Conservation (phyloP, 2,113 vertebrate genomes). For the Aegithalos caudatus region DNA sequence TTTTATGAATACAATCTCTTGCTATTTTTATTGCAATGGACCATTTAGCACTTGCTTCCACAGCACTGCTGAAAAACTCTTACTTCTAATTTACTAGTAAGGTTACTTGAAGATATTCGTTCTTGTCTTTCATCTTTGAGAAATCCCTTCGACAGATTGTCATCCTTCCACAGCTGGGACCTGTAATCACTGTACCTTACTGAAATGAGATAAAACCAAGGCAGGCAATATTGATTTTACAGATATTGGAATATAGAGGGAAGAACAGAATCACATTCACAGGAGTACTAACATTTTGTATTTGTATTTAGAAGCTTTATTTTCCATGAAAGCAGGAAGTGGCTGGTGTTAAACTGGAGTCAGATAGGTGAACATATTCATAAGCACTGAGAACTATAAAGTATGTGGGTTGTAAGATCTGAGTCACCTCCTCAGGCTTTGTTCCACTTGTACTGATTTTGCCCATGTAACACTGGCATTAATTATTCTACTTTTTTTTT, state of each 20-base stretch:
- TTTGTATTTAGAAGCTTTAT: neutral
- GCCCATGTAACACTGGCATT: neutral
- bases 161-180: neutral
- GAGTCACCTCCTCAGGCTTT: neutral
- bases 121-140: neutral
- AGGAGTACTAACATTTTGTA: neutral
- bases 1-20: neutral
- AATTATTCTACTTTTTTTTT: neutral
- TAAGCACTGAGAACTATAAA: neutral
- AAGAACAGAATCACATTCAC: neutral
- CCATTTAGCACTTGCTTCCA: neutral
- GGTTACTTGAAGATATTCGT: neutral
- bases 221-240: neutral
- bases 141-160: neutral
- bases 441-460: neutral
- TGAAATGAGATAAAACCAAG: neutral
- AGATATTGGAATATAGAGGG: neutral
- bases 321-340: neutral
- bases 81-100: neutral
- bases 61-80: neutral
- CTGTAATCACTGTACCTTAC: neutral
- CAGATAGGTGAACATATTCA: neutral
- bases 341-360: neutral
- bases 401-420: neutral
- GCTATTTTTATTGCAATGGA: neutral